A percentile compares a stretch with the other conserved stretches of the same genome.
Conservation (phyloP, 2,113 vertebrate species). For the Triplophysa tibetana region DNA sequence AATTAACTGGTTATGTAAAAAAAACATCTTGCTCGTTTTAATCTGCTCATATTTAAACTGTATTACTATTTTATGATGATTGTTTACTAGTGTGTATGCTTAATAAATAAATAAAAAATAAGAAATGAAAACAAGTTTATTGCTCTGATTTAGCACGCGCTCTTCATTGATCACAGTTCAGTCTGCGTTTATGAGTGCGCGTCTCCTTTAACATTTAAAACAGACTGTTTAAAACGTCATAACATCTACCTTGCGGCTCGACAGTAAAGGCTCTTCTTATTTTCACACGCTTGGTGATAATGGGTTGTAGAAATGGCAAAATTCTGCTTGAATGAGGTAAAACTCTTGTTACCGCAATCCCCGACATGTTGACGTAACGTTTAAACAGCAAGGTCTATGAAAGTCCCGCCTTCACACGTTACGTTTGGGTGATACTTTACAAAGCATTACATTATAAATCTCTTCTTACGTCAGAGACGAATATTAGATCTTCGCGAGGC, state of each 20-base stretch:
- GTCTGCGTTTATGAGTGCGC: neutral
- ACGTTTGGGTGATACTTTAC: too few species aligned
- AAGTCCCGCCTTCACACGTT: neutral
- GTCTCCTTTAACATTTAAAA: too few species aligned
- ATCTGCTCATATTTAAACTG: too few species aligned
- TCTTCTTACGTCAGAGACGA: neutral
- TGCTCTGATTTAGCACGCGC: too few species aligned
- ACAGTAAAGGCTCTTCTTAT: constrained; percentile 11
- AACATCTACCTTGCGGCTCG: constrained; percentile 16
- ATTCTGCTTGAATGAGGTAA: neutral
- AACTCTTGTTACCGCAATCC: constrained; percentile 8
- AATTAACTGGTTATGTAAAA: too few species aligned
- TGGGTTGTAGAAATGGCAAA: neutral
- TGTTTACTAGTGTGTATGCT: too few species aligned
- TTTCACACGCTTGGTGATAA: neutral
- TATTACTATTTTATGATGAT: too few species aligned
- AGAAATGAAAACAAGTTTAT: neutral
- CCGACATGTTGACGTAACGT: constrained; percentile 22
- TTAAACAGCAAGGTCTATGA: neutral
- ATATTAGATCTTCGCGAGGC: neutral
- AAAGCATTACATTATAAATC: neutral
- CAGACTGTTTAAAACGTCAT: too few species aligned
- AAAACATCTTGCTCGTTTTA: too few species aligned
- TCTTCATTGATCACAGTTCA: neutral
- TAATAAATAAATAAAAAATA: too few species aligned